Evolutionary conservation across 1,140 invertebrate species (phyloP).

Genomic region (Cheumatopsyche charites): DNA sequence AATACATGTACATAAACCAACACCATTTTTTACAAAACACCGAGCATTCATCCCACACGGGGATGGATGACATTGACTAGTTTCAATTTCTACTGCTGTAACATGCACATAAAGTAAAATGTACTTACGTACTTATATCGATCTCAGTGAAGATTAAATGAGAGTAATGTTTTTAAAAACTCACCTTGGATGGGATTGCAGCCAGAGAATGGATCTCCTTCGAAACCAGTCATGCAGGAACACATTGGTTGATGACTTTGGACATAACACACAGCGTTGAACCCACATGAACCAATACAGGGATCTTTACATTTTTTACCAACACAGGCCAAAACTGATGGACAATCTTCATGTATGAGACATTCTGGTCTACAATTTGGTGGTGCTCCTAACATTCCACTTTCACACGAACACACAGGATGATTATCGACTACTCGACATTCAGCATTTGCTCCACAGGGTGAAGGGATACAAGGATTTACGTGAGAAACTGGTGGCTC

Average conservation of each 20-base stretch:
- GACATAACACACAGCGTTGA: constrained; percentile 78
- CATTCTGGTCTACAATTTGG: constrained; percentile 80
- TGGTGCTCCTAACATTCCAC: constrained; percentile 82
- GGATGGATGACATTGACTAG: constrained; percentile 65
- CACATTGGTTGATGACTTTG: constrained; percentile 81
- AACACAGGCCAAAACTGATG: constrained; percentile 76
- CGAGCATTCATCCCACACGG: constrained; percentile 83
- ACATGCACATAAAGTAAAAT: constrained; percentile 38
- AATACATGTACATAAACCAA: constrained; percentile 73
- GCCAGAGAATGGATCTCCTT: constrained; percentile 82
- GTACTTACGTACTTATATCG: background rate
- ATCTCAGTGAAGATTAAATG: background rate
- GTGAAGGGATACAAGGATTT: constrained; percentile 78
- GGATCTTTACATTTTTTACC: constrained; percentile 79
- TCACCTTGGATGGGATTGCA: constrained; percentile 73
- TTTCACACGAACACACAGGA: constrained; percentile 77
- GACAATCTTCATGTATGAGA: constrained; percentile 80
- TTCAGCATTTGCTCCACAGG: constrained; percentile 81
- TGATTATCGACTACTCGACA: constrained; percentile 72
- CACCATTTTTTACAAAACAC: constrained; percentile 75
- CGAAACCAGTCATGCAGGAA: constrained; percentile 73
- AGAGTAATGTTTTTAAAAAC: constrained; percentile 42
- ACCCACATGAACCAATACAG: constrained; percentile 81
- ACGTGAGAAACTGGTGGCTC: constrained; percentile 46
- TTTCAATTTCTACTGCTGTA: constrained; percentile 52